A percentile compares a stretch with the other conserved stretches of the same genome.
phyloP scores from a whole-genome alignment of 2,113 vertebrate genomes.

The Glaucomys volans region DNA sequence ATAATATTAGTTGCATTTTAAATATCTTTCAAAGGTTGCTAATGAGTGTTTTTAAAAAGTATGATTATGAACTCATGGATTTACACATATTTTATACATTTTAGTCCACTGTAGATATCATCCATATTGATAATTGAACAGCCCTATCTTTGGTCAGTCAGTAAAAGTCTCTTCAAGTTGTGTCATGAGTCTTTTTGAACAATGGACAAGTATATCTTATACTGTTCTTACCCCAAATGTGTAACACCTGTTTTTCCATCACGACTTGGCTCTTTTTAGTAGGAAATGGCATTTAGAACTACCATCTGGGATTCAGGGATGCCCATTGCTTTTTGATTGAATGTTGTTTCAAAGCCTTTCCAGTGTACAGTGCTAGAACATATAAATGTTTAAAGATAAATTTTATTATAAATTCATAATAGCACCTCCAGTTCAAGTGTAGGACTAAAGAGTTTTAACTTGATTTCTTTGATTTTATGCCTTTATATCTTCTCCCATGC shows the following conservation, averaged over 20 bases:
- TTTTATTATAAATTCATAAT: background rate
- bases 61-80: background rate
- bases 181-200: background rate
- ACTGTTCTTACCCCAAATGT: background rate
- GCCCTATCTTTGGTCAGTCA: background rate
- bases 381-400: background rate
- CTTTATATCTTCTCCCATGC: background rate
- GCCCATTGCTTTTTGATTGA: background rate
- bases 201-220: background rate
- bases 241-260: constrained; percentile 4
- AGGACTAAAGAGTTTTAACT: background rate
- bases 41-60: background rate
- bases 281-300: background rate
- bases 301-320: background rate
- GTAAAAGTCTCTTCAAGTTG: background rate
- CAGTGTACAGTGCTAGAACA: background rate
- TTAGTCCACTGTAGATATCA: background rate
- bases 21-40: background rate
- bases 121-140: background rate
- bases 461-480: constrained; percentile 22
- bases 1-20: background rate
- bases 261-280: background rate
- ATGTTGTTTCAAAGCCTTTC: constrained; percentile 7
- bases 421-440: background rate
- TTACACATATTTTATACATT: background rate